Evolutionary conservation across 2,113 vertebrate species (phyloP).

Genomic region (Hiodon alosoides): DNA sequence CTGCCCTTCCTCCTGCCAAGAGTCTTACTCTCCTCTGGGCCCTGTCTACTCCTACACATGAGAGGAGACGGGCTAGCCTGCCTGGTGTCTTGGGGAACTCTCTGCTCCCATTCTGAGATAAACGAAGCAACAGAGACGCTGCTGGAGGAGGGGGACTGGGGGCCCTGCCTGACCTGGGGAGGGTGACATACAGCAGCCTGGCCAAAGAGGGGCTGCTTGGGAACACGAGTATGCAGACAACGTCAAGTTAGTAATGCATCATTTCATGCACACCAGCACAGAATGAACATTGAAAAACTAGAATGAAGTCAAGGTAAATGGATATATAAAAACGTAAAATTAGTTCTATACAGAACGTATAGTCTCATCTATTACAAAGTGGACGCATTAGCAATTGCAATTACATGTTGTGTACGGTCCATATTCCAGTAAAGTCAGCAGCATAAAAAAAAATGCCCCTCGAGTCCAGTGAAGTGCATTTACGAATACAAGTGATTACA

Average conservation of each 20-base stretch:
- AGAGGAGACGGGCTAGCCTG: slow-evolving; percentile 48
- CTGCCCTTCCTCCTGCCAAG: slow-evolving; percentile 79
- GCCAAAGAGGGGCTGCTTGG: slow-evolving; percentile 53
- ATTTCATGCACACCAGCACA: slow-evolving; percentile 16
- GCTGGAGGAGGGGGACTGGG: slow-evolving; percentile 51
- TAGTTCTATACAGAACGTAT: too few species aligned
- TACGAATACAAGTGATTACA: too few species aligned
- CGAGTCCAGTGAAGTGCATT: too few species aligned
- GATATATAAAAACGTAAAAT: not conserved
- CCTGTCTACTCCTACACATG: slow-evolving; percentile 61
- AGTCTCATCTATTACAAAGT: too few species aligned
- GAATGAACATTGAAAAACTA: not conserved
- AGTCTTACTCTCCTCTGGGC: slow-evolving; percentile 44
- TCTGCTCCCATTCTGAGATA: slow-evolving; percentile 87
- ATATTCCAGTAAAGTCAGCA: too few species aligned
- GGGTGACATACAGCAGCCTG: slow-evolving; percentile 44
- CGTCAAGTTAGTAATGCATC: slow-evolving; percentile 32
- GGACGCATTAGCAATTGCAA: too few species aligned
- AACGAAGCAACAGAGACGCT: slow-evolving; percentile 88
- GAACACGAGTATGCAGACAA: slow-evolving; percentile 59
- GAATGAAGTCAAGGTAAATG: slow-evolving; percentile 4
- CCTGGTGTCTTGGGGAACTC: slow-evolving; percentile 60
- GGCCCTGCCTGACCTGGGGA: slow-evolving; percentile 53
- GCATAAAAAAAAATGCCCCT: too few species aligned
- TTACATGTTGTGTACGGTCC: too few species aligned